A percentile compares a stretch with the other conserved stretches of the same genome.
These are phyloP conservation scores for Vireo griseus DNA, from an alignment of 2,797 vertebrate genomes.

Conservation along the genomic window DNA sequence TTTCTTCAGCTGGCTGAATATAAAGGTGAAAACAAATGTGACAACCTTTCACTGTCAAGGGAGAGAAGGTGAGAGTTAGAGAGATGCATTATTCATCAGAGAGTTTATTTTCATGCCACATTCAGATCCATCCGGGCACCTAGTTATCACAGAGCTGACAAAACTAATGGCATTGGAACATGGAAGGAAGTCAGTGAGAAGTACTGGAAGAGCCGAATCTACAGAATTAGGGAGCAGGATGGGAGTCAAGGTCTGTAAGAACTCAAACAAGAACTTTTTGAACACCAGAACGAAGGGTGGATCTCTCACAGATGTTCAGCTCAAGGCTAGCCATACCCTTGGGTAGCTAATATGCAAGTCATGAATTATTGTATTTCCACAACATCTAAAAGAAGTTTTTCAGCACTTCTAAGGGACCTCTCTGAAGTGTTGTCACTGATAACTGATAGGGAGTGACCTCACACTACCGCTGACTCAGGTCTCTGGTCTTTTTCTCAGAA, in stretches of 20 bases:
- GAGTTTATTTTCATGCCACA: not conserved
- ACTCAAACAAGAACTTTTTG: not conserved
- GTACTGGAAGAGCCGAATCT: not conserved
- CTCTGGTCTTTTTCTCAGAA: not conserved
- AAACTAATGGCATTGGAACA: not conserved
- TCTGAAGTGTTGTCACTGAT: not conserved
- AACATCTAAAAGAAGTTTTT: not conserved
- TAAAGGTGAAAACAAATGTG: conserved; percentile 22
- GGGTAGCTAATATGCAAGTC: not conserved
- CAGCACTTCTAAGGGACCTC: not conserved
- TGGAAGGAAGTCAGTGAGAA: not conserved
- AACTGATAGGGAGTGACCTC: not conserved
- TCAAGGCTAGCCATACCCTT: not conserved
- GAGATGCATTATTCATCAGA: not conserved
- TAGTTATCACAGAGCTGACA: not conserved
- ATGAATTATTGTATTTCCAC: not conserved
- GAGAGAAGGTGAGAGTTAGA: not conserved
- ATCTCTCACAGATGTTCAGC: not conserved
- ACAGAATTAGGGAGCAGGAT: not conserved
- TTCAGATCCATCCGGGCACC: not conserved
- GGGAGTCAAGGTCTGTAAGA: not conserved
- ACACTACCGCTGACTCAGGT: not conserved
- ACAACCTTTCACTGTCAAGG: not conserved
- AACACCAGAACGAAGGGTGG: not conserved
- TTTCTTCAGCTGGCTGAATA: conserved; percentile 6